Base-by-base conservation (phyloP, 2,113 vertebrate species). In the Nibea coibor region DNA sequence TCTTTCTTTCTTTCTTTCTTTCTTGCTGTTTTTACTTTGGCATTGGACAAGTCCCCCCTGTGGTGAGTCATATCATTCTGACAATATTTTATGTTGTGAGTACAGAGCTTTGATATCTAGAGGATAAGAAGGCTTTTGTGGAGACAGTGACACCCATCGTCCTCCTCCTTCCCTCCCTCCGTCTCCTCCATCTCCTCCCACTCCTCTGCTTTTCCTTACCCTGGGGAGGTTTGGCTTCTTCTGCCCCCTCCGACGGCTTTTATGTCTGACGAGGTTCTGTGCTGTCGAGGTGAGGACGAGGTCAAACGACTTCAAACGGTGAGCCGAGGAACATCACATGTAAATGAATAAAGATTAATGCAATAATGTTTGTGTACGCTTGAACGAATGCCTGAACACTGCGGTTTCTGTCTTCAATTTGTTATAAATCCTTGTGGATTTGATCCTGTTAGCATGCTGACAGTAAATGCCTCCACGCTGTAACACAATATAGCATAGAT, bases 81-180 rank as follows among this genome's bases (percentile, higher is more conserved):
- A 90, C 61, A 67, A 53, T 82, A 84, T 81, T 82, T 93, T 73
- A 80, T 82, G 80, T 74, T 53, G 82, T 81, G 91, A 88, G 90
- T 83, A 54, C 83, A 70, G 77, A 0, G 26, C 91, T 93, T 91
- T 93, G 91, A 93, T 92, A 90, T 92, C 72, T 80, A 22, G 47
- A 86, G 82, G 87, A 93, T 91, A 88, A 90, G 80, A 88, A 22
- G 69, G 75, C 87, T 91, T 91, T 93, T 93, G 91, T 91, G 72
- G 84, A 90, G 81, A 87, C 64, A 68, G 61, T 75, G 83, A 82
- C 85, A 83, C 77, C 81, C 75, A 59, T 74, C 81, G 88, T 91
- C 81, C 90, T 89, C 51, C 73, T 62, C 22, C 71, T 69, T 68
- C 72, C 90, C 81, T 88, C 88, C 51, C 73, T 65, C 22, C 71